Evolutionary conservation across 1,140 invertebrate genomes (phyloP), one percentile per base, ranked within the genome.

Genomic region (Bombus sibiricus): DNA sequence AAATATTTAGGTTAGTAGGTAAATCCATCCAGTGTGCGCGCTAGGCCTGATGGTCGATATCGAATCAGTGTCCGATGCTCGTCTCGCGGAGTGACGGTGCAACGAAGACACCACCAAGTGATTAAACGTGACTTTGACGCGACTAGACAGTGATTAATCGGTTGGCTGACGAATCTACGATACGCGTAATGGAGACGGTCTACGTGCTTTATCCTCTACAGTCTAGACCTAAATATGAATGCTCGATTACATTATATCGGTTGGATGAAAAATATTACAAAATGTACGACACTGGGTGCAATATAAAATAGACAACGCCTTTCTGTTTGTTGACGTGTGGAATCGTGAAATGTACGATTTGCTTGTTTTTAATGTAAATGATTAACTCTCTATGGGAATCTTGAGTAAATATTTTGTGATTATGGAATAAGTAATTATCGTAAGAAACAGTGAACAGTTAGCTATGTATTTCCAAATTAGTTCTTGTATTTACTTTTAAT

Each of bases 131-230:
- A 83, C 66, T 83, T 81, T 86, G 75, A 71, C 66, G 66, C 43
- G 80, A 10, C 57, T 37, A 77, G 85, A 77, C 81, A 78, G 53
- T 83, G 81, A 86, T 78, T 86, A 83, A 86, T 82, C 85, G 74
- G 47, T 18, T 53, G 12, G 28, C 41, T 68, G 59, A 59, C 32
- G 66, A 62, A 71, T 57, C 79, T n/a, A 5, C 57, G 41, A 79
- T 53, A 80, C 43, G 32, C 22, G 57, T 73, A 64, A 81, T 77
- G 39, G 32, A 86, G 85, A 83, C 66, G 8, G 13, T 64, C 22
- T 32, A 22, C 37, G 57, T 34, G 66, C n/a, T 47, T n/a, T 69
- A 32, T 75, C 15, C 57, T 41, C 15, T 53, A 8, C 47, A 53
- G 47, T 53, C 0, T 32, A 10, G 1, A 8, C 13, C 28, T 47